Base-by-base conservation (phyloP, 2,888 invertebrate species). In the Troides oblongomaculatus region DNA sequence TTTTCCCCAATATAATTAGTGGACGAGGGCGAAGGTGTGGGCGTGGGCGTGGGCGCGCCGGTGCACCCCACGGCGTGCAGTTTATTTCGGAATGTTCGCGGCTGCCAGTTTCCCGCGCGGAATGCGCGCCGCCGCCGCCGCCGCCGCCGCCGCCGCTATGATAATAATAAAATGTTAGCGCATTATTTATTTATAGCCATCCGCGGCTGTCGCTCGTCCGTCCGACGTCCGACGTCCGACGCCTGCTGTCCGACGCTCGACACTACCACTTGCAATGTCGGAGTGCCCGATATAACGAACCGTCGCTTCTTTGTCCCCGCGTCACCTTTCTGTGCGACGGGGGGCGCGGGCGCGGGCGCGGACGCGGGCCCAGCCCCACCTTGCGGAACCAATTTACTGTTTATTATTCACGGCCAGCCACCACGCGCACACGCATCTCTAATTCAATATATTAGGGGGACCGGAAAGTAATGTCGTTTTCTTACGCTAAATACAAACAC, bases 121-220 rank as follows among this genome's bases (percentile, higher is more conserved):
- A 89, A 90, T 91, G 90, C 88, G 30, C 85, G 79, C 82, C 85
- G 79, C 82, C 87, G 87, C 92, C 91, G 91, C 90, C 92, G 89
- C 86, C 81, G 90, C 92, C 91, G 91, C 90, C 91, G 89, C 86
- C 81, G 82, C 82, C 87, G 85, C 89, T 90, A 80, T 81, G 90
- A 92, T 91, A 90, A 92, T 91, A 92, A 92, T 91, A 91, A 91
- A 90, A 92, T 91, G 90, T 89, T 91, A 89, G 90, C 90, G 91
- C 90, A 91, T 92, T 90, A 91, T 90, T 91, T 92, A 92, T 92
- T 92, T 92, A 92, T 92, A 92, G 91, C 84, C 62, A 62, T 62
- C 81, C 83, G 90, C 91, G 90, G 90, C 91, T 92, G 92, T 92
- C 92, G 91, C 84, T 86, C 89, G 90, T 89, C 87, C 85, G 90